Evolutionary conservation across 53 echinoderm and acorn worm genomes (phyloP), one percentile per base, ranked within the genome.

Genomic region (Echinarachnius parma): DNA sequence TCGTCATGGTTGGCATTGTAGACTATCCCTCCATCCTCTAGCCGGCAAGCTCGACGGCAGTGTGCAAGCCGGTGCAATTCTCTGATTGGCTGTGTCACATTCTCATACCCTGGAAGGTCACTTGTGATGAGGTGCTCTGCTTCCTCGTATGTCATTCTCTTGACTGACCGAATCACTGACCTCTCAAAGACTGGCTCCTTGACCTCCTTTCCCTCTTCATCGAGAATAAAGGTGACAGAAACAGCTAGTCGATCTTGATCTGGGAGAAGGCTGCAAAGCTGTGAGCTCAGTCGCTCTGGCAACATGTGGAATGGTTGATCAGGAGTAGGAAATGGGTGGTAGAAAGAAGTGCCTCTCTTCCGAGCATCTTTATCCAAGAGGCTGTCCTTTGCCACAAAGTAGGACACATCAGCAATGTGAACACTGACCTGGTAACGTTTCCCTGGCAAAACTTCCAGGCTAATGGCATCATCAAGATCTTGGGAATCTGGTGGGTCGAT

Each of bases 401-500:
- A 90, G 46, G 84, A 44, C 9, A 95, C 96, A 61, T 95, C 96
- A 14, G 96, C 80, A 28, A 95, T 84, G 71, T 95, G 96, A 9
- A 95, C 56, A 0, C 87, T 90, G 42, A 95, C 60, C 28, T 59
- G 29, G 48, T 78, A 78, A 33, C 60, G 62, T 8, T 79, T 61
- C 18, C 87, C 83, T 18, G 57, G 50, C 27, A 70, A 30, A 32
- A 8, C 21, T 15, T 76, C 79, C 2, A 90, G 60, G 48, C 85
- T 91, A n/a, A 95, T 46, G n/a, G 90, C 96, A 82, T 84, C 85
- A 39, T 95, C 95, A 5, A 86, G 61, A 71, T 89, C 89, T 11
- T 60, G 52, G 15, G 79, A 87, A 14, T 71, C 85, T n/a, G 84
- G 78, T 2, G 82, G 87, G 46, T 87, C 96, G n/a, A 95, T 82